Conservation (phyloP, 2,113 vertebrate genomes). For the Dolichotis patagonum region DNA sequence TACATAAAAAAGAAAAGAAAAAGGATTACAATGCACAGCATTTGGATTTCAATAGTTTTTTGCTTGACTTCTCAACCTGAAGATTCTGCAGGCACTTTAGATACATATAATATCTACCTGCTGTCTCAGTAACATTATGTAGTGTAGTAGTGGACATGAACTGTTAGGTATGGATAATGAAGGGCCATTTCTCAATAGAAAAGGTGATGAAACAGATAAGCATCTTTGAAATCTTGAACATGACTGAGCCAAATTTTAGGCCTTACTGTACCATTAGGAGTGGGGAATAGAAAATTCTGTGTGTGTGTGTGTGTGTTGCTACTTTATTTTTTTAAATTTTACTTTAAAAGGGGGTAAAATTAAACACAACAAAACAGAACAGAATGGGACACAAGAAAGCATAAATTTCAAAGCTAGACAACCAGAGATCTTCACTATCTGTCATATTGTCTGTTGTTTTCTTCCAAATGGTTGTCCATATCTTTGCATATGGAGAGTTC, state of each 20-base stretch:
- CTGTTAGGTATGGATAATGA: not conserved
- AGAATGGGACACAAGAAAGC: too few relatives aligned
- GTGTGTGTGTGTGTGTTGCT: not conserved
- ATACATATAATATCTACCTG: not conserved
- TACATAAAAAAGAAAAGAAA: too few relatives aligned
- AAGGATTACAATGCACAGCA: too few relatives aligned
- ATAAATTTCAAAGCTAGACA: too few relatives aligned
- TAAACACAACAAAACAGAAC: too few relatives aligned
- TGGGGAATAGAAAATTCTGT: conserved; percentile 1
- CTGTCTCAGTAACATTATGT: not conserved
- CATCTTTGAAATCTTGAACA: conserved; percentile 34
- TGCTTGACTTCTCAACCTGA: not conserved
- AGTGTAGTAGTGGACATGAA: not conserved
- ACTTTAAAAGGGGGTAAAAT: too few relatives aligned
- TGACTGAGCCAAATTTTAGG: not conserved
- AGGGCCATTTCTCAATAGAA: not conserved
- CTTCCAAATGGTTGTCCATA: too few relatives aligned
- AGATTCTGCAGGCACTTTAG: conserved; percentile 9
- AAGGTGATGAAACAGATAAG: not conserved
- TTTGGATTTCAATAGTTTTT: not conserved
- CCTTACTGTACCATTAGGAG: not conserved
- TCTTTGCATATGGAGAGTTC: too few relatives aligned
- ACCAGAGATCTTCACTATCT: too few relatives aligned
- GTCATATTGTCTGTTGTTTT: too few relatives aligned
- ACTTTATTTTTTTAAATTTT: too few relatives aligned